Percentiles rank a stretch among this genome's conserved stretches.
phyloP scores from a whole-genome alignment of 2,888 invertebrate genomes.

The Platycheirus albimanus region DNA sequence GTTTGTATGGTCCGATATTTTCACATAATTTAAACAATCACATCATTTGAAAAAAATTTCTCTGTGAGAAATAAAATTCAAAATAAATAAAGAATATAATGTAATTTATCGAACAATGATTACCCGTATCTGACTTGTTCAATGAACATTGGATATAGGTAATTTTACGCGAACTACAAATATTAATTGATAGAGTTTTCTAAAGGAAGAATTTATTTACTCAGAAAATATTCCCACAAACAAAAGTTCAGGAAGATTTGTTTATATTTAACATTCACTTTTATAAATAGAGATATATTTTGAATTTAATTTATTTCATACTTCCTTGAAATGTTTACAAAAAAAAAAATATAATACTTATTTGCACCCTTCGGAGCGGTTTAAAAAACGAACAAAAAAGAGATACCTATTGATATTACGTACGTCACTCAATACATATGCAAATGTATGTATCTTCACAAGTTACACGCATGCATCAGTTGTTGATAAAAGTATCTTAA shows the following conservation, averaged over 20 bases:
- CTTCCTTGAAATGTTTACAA: conserved; percentile 46
- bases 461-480: background rate
- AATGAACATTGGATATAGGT: too few relatives aligned
- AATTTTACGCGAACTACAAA: too few relatives aligned
- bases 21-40: conserved; percentile 16
- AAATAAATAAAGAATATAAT: too few relatives aligned
- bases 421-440: background rate
- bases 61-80: background rate
- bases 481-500: conserved; percentile 5
- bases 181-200: too few relatives aligned
- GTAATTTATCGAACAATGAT: conserved; percentile 27
- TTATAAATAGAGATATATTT: conserved; percentile 12
- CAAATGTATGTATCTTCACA: background rate
- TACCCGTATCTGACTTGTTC: too few relatives aligned
- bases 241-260: conserved; percentile 1
- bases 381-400: too few relatives aligned
- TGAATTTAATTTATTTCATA: conserved; percentile 18
- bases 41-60: conserved; percentile 3
- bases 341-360: conserved; percentile 24
- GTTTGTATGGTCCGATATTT: background rate
- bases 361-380: conserved; percentile 56
- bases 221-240: background rate
- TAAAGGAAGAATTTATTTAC: too few relatives aligned
- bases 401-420: too few relatives aligned
- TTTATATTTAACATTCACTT: conserved; percentile 9